Evolutionary conservation across 2,797 vertebrate species (phyloP), one percentile per base, ranked within the genome.

Genomic region (Chaenodraco wilsoni): DNA sequence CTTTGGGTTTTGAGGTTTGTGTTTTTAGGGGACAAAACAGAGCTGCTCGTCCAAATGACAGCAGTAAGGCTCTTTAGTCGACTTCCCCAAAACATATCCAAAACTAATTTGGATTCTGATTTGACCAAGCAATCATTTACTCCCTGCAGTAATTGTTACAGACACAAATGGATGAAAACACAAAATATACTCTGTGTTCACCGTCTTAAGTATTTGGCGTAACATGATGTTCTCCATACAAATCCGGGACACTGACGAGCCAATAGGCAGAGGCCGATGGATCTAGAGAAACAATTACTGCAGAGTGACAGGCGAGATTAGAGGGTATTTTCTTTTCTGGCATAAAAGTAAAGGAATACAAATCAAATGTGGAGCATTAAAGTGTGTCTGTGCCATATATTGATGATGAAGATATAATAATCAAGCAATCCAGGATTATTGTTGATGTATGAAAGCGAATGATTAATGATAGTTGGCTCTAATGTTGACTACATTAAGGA

Each of bases 1-100:
- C 85, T 92, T 90, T 89, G 57, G 87, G 80, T 84, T 88, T 88
- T 79, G 74, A 78, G 86, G 85, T 76, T 48, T 85, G 45, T 83
- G 80, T 83, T 84, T 81, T 78, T 66, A 67, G 23, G 69, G 83
- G 84, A 85, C 75, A 76, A 67, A 78, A 77, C 73, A 81, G 78
- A 82, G 75, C 65, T 15, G 48, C 75, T 58, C 71, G 57, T 69
- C 77, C 58, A 68, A 76, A 76, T 65, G 48, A 83, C 56, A 84
- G 69, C 56, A 72, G 57, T 37, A 72, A 54, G 57, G 21, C 51
- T 72, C 74, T 79, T 78, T 71, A 16, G 59, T 8, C n/a, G 76
- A 83, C 52, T 50, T 63, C 40, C 55, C 65, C 65, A 54, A 84
- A 88, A 71, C 63, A 78, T 33, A 72, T 74, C 72, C 50, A 19